Conservation (phyloP, 1,140 invertebrate species). For the Zaprionus tsacasi region DNA sequence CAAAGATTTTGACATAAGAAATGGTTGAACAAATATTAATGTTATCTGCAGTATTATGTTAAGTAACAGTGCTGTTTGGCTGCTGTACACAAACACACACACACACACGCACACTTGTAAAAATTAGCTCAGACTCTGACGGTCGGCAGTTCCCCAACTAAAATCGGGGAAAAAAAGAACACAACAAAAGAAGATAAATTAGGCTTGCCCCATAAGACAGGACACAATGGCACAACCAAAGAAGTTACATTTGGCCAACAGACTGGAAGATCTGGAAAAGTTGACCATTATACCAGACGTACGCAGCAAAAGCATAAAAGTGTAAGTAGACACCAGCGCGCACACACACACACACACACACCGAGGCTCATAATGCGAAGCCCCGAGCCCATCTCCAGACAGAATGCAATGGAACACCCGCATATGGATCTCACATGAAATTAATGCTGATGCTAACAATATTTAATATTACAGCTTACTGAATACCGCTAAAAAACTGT, state of each 20-base stretch:
- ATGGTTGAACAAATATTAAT: background rate
- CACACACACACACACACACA: background rate
- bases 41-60: slow-evolving; percentile 17
- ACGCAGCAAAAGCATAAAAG: slow-evolving; percentile 84
- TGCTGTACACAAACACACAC: slow-evolving; percentile 5
- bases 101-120: slow-evolving; percentile 2
- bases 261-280: slow-evolving; percentile 86
- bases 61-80: slow-evolving; percentile 14
- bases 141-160: background rate
- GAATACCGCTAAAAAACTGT: slow-evolving; percentile 86
- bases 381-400: background rate
- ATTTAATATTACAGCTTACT: slow-evolving; percentile 70
- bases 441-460: slow-evolving; percentile 35
- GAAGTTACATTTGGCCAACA: slow-evolving; percentile 85
- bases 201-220: background rate
- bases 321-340: slow-evolving; percentile 82
- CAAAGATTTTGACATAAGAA: background rate
- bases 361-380: background rate
- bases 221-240: slow-evolving; percentile 83
- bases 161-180: background rate
- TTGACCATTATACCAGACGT: slow-evolving; percentile 85
- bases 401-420: slow-evolving; percentile 1
- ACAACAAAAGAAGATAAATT: background rate
- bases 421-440: slow-evolving; percentile 17
- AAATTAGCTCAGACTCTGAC: slow-evolving; percentile 16